Evolutionary conservation across 2,113 vertebrate genomes (phyloP).

Genomic region (Actinemys pallida): DNA sequence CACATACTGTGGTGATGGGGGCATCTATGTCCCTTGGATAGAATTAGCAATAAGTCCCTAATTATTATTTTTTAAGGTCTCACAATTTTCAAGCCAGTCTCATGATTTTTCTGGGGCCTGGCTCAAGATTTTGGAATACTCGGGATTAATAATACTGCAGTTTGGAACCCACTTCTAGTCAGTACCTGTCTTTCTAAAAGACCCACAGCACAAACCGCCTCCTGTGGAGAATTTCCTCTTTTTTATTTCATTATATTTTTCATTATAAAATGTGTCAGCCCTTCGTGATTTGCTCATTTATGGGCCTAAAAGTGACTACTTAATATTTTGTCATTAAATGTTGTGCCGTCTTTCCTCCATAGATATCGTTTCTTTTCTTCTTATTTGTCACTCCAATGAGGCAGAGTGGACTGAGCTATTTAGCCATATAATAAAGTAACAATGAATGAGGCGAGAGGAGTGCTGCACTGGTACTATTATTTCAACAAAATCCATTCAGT

Average conservation of each 20-base stretch:
- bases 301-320: constrained; percentile 7
- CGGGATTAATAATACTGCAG: not conserved
- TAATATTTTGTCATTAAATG: constrained; percentile 13
- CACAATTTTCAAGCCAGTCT: not conserved
- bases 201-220: not conserved
- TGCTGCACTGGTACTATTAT: constrained; percentile 56
- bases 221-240: not conserved
- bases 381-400: constrained; percentile 59
- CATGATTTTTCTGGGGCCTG: not conserved
- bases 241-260: not conserved
- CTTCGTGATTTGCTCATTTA: constrained; percentile 9
- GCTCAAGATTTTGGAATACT: not conserved
- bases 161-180: not conserved
- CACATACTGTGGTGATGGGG: not conserved
- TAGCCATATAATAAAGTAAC: constrained; percentile 54
- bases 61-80: not conserved
- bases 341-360: not conserved
- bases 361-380: constrained; percentile 17
- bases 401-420: constrained; percentile 61
- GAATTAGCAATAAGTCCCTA: not conserved
- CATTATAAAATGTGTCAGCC: not conserved
- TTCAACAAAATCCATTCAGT: constrained; percentile 51
- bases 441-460: constrained; percentile 55
- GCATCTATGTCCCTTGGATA: not conserved
- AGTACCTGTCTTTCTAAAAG: not conserved